A percentile compares a stretch with the other conserved stretches of the same genome.
Evolutionary conservation across 2,888 invertebrate species (phyloP).

Genomic region (Euzetes globulus): DNA sequence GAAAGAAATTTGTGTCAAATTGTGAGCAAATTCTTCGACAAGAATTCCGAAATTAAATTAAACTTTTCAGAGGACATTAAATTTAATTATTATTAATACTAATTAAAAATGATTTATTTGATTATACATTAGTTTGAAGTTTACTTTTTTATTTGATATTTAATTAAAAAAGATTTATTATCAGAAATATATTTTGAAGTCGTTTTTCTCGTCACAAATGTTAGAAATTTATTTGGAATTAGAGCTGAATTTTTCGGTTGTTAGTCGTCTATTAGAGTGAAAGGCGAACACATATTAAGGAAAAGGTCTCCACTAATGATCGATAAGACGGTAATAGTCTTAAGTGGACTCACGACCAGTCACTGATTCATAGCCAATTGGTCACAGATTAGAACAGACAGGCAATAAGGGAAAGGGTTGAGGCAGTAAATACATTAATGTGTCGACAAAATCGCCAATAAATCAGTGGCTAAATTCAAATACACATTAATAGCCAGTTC

Average conservation of each 20-base stretch:
- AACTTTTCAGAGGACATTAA: too few species aligned
- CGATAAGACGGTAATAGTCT: conserved; percentile 8
- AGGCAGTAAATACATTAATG: not conserved
- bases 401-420: not conserved
- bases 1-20: too few species aligned
- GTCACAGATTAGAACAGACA: not conserved
- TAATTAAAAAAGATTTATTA: too few species aligned
- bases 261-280: not conserved
- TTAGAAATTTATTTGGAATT: not conserved
- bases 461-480: not conserved
- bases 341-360: not conserved
- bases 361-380: not conserved
- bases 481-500: not conserved
- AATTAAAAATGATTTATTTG: too few species aligned
- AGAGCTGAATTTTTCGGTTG: not conserved
- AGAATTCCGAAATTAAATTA: too few species aligned
- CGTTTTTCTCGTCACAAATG: too few species aligned
- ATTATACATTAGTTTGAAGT: too few species aligned
- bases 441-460: not conserved
- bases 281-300: not conserved
- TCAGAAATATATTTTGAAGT: too few species aligned
- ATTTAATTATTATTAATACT: too few species aligned
- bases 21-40: too few species aligned
- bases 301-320: not conserved
- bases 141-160: too few species aligned